A percentile compares a stretch with the other conserved stretches of the same genome.
Evolutionary conservation across 2,888 invertebrate genomes (phyloP).

Genomic region (Sceliomorpha sp.): DNA sequence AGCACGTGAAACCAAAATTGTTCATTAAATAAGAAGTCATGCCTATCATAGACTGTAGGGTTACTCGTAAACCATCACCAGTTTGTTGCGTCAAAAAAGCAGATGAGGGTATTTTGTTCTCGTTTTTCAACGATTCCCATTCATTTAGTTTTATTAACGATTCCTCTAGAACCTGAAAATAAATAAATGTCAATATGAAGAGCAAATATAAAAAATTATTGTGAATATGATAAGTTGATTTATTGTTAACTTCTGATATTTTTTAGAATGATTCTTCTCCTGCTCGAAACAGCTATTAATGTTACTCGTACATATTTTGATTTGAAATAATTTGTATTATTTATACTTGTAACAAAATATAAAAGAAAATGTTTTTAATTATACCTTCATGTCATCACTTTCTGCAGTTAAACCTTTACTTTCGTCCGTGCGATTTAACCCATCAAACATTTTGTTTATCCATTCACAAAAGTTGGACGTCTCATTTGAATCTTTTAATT

Average conservation of each 20-base stretch:
- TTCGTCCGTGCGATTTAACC: constrained; percentile 4
- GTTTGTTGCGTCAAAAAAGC: constrained; percentile 28
- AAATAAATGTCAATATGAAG: constrained; percentile 3
- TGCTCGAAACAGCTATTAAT: too few relatives aligned
- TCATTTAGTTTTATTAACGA: constrained; percentile 28
- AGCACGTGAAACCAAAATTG: constrained; percentile 16
- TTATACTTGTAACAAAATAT: constrained; percentile 4
- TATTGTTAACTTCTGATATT: constrained; percentile 5
- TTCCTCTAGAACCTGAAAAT: constrained; percentile 29
- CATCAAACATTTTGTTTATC: too few relatives aligned
- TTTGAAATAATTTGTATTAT: constrained; percentile 9
- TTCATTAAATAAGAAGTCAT: constrained; percentile 15
- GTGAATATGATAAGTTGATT: too few relatives aligned
- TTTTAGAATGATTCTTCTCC: constrained; percentile 2
- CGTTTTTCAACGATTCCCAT: constrained; percentile 21
- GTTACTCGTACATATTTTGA: not conserved
- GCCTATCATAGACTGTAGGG: constrained; percentile 15
- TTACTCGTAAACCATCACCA: constrained; percentile 30
- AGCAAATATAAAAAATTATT: not conserved
- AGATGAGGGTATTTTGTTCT: constrained; percentile 5
- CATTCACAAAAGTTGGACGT: constrained; percentile 3
- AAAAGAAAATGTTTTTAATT: not conserved
- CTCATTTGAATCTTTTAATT: constrained; percentile 3
- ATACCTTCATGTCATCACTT: constrained; percentile 14
- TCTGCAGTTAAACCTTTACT: constrained; percentile 9